A percentile compares a stretch with the other conserved stretches of the same genome.
Evolutionary conservation across 1,140 invertebrate genomes (phyloP).

Genomic region (Helicoverpa armigera): DNA sequence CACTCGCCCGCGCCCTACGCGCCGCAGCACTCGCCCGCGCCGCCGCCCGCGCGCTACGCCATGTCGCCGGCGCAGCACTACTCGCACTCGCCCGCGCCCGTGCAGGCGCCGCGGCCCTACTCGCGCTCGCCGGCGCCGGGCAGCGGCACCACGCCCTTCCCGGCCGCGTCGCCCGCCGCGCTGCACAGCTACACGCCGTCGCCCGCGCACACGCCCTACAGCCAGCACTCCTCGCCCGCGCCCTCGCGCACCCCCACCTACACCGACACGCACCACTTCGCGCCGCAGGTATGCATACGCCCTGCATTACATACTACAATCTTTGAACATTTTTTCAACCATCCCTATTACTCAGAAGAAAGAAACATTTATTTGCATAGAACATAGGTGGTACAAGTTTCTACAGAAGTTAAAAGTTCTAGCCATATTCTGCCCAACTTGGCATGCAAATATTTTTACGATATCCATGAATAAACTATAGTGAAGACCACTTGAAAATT

Average conservation of each 20-base stretch:
- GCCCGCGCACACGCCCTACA: constrained; percentile 82
- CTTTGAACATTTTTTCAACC: not conserved
- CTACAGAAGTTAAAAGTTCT: too few species aligned
- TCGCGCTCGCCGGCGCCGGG: constrained; percentile 70
- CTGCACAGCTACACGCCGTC: constrained; percentile 82
- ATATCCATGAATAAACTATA: not conserved
- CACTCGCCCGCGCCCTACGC: constrained; percentile 77
- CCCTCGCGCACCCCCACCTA: constrained; percentile 70
- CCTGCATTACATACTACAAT: too few species aligned
- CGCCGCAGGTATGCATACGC: constrained; percentile 57
- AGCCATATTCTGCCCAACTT: too few species aligned
- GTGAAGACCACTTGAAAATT: too few species aligned
- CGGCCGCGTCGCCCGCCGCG: constrained; percentile 74
- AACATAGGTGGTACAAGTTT: too few species aligned
- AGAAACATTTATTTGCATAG: too few species aligned
- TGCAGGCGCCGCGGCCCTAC: constrained; percentile 63
- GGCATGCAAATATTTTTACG: too few species aligned
- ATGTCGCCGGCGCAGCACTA: constrained; percentile 62
- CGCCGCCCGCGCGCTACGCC: constrained; percentile 67
- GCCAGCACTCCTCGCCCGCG: constrained; percentile 80
- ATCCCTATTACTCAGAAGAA: not conserved
- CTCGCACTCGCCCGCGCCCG: constrained; percentile 56
- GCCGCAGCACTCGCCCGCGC: constrained; percentile 48
- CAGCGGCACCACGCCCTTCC: constrained; percentile 66
- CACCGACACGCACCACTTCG: constrained; percentile 69